Evolutionary conservation across 1,140 invertebrate genomes (phyloP).

Genomic region (Dufourea novaeangliae): DNA sequence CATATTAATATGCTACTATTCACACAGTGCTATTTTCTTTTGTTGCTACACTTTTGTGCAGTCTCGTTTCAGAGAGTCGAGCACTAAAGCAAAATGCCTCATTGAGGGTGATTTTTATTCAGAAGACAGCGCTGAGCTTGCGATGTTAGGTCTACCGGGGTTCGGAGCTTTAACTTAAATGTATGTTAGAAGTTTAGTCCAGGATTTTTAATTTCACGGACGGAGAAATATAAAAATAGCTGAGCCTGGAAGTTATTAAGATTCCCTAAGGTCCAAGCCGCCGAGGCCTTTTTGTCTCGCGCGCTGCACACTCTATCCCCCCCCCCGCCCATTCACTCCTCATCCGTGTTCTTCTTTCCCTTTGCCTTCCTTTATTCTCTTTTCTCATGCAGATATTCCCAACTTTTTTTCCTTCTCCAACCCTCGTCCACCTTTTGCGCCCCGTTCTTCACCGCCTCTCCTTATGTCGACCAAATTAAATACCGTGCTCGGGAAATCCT

Average conservation of each 20-base stretch:
- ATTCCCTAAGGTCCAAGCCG: slow-evolving; percentile 61
- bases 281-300: slow-evolving; percentile 39
- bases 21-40: slow-evolving; percentile 4
- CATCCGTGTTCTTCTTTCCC: slow-evolving; percentile 25
- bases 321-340: slow-evolving; percentile 16
- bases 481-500: slow-evolving; percentile 64
- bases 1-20: slow-evolving; percentile 53
- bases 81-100: slow-evolving; percentile 77
- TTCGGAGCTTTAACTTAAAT: slow-evolving; percentile 76
- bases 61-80: slow-evolving; percentile 28
- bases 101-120: slow-evolving; percentile 81
- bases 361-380: slow-evolving; percentile 7
- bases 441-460: slow-evolving; percentile 48
- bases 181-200: slow-evolving; percentile 78
- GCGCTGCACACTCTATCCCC: slow-evolving; percentile 3
- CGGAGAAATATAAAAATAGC: slow-evolving; percentile 78
- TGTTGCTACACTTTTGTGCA: slow-evolving; percentile 20
- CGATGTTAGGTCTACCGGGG: slow-evolving; percentile 67
- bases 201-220: slow-evolving; percentile 77
- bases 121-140: slow-evolving; percentile 75
- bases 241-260: slow-evolving; percentile 74
- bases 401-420: slow-evolving; percentile 21
- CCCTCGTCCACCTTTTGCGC: slow-evolving; percentile 42
- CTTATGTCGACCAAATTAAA: slow-evolving; percentile 73
- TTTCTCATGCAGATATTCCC: slow-evolving; percentile 20